Base-by-base conservation (phyloP, 2,888 invertebrate genomes). In the Mimachlamys varia region DNA sequence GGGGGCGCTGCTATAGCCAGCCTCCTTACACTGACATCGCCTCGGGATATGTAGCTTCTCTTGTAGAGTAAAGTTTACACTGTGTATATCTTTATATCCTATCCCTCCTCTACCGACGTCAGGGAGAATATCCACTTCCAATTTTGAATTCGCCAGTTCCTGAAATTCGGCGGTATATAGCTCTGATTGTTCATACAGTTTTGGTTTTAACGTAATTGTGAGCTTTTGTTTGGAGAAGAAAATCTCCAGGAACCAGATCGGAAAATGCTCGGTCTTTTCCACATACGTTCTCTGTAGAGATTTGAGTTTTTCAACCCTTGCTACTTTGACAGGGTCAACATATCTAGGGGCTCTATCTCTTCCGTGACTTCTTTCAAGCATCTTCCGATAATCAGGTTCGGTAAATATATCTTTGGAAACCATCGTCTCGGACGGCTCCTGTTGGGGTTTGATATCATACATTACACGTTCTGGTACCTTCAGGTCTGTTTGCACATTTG, bases 221-320 rank as follows among this genome's bases (percentile, higher is more conserved):
- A 62, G 62, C 22, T 62, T 62, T 62, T 62, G n/a, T n/a, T n/a
- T 62, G 2, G 62, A n/a, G 7, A 62, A 62, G 62, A 62, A 62
- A 22, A 62, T 62, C n/a, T 62, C 62, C 17, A 62, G 62, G 62
- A 62, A 62, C 62, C 62, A 62, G 10, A 62, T 62, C 1, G 62
- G 62, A n/a, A 62, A 62, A 62, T 62, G 62, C n/a, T 62, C 62
- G 22, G 22, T n/a, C 62, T 62, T 62, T n/a, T 62, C n/a, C 22
- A n/a, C n/a, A n/a, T 62, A 62, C 62, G 62, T 62, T n/a, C n/a
- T 19, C 22, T 62, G 62, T 7, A 62, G 22, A 3, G 62, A 62
- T 62, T 62, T 17, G 5, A 62, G 62, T 62, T 62, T 62, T 62
- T 62, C 22, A 62, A 22, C 19, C n/a, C 0, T 22, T 7, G n/a